phyloP scores from a whole-genome alignment of 2,888 invertebrate genomes.

The Lepidonotus clava region DNA sequence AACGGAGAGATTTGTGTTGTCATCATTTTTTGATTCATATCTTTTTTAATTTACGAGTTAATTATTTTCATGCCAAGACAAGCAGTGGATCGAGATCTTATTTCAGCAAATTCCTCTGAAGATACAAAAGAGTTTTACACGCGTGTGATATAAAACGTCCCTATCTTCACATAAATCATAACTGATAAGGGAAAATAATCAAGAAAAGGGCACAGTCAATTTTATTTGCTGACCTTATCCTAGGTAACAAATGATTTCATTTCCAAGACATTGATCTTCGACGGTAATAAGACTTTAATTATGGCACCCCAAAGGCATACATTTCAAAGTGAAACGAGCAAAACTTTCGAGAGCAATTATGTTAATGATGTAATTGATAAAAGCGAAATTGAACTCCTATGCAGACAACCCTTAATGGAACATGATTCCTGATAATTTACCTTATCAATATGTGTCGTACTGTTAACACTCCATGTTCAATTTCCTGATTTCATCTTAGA shows the following conservation, averaged over 20 bases:
- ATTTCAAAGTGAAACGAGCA: no score
- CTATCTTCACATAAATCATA: not conserved
- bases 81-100: not conserved
- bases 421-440: no score
- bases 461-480: no score
- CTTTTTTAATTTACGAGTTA: not conserved
- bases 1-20: no score
- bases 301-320: no score
- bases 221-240: not conserved
- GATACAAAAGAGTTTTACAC: not conserved
- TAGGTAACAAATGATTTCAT: not conserved
- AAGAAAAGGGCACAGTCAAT: not conserved
- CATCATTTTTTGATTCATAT: not conserved
- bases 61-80: not conserved
- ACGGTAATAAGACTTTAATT: no score
- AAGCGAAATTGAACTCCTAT: no score
- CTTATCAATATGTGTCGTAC: no score
- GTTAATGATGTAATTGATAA: no score
- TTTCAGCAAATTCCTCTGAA: not conserved
- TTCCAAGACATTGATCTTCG: not conserved
- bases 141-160: not conserved
- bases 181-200: conserved; percentile 11
- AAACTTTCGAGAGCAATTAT: no score
- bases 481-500: no score
- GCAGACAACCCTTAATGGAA: no score